A percentile compares a stretch with the other conserved stretches of the same genome.
Evolutionary conservation across 1,140 invertebrate species (phyloP).

Genomic region (Myzus persicae): DNA sequence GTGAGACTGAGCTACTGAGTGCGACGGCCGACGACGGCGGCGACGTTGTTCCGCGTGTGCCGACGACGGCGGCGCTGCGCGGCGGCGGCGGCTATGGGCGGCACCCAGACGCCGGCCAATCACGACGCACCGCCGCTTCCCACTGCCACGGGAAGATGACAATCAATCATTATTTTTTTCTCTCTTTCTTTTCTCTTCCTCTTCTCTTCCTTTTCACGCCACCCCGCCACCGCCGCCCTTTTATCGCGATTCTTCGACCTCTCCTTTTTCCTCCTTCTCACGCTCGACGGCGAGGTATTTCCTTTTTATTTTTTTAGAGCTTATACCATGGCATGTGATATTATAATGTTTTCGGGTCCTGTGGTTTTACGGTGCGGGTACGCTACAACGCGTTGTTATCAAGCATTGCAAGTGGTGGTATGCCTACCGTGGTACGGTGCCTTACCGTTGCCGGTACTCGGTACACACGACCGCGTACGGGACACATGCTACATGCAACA

Average conservation of each 20-base stretch:
- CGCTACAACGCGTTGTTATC: background rate
- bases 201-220: background rate
- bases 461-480: background rate
- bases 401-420: background rate
- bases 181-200: background rate
- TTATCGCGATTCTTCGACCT: background rate
- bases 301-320: background rate
- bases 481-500: too few species aligned
- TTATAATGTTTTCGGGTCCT: background rate
- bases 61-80: background rate
- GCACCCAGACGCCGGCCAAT: background rate
- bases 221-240: background rate
- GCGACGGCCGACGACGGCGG: background rate
- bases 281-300: background rate
- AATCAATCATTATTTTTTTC: conserved; percentile 51
- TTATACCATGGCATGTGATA: too few species aligned
- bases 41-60: background rate
- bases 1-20: background rate
- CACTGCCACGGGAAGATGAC: background rate
- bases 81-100: background rate
- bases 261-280: background rate
- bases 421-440: too few species aligned
- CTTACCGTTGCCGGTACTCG: too few species aligned
- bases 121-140: background rate
- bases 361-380: background rate